Percentiles rank a stretch among this genome's conserved stretches.
Evolutionary conservation across 2,797 vertebrate genomes (phyloP).

Genomic region (Galagoides demidoff): DNA sequence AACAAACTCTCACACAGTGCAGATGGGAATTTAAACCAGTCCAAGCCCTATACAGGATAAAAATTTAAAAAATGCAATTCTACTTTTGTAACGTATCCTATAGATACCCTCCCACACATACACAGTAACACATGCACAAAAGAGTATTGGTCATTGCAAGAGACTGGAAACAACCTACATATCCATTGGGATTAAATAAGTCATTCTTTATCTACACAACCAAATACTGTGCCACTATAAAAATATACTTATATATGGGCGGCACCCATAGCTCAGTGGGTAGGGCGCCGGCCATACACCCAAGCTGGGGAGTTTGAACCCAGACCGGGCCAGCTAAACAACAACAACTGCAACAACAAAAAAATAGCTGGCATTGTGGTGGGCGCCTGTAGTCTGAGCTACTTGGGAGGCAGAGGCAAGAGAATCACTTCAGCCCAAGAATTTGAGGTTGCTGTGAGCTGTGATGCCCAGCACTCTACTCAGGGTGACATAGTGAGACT

Average conservation of each 20-base stretch:
- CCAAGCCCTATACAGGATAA: neutral
- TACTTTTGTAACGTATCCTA: neutral
- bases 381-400: too few species aligned
- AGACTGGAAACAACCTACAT: slow-evolving; percentile 10
- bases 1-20: neutral
- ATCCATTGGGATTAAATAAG: neutral
- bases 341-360: too few species aligned
- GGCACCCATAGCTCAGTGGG: too few species aligned
- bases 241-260: neutral
- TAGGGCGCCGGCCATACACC: too few species aligned
- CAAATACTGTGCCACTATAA: neutral
- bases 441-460: too few species aligned
- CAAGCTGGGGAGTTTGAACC: too few species aligned
- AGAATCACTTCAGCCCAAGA: too few species aligned
- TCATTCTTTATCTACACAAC: neutral
- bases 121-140: neutral
- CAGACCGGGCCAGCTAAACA: too few species aligned
- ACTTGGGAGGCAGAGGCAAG: too few species aligned
- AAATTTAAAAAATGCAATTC: neutral
- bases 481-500: too few species aligned
- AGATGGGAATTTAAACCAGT: neutral
- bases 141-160: neutral
- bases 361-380: too few species aligned
- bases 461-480: too few species aligned
- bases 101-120: neutral